Evolutionary conservation across 1,140 invertebrate genomes (phyloP), one percentile per base, ranked within the genome.

Genomic region (Lithobius niger): DNA sequence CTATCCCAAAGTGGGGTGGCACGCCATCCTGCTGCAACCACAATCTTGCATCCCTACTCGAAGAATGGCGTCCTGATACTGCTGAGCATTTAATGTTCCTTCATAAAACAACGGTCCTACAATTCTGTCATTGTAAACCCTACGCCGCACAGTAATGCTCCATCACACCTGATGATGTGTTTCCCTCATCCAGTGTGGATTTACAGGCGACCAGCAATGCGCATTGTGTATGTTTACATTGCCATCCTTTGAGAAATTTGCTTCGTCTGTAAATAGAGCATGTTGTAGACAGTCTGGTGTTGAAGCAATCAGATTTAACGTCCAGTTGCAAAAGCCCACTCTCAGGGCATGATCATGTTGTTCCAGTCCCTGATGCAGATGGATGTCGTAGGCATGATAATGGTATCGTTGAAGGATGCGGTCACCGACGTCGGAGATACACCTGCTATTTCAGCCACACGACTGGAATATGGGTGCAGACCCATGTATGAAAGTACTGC

Each of bases 221-320:
- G 64, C 55, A 55, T 72, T 73, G 50, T 71, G 69, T 16, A 66
- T 57, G 56, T 73, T 70, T 56, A 57, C 57, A 52, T 2, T 22
- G 26, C 22, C n/a, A 49, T 48, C 22, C 10, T 24, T 10, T 10
- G 10, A 10, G 19, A 48, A 48, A 10, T 21, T n/a, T 13, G 45
- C 45, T 24, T 48, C 45, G 19, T 48, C 45, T 24, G 45, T 13
- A 10, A 10, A 48, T 13, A 48, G 10, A 19, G 19, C 19, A 10
- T 13, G 45, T 10, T 18, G 10, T 10, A n/a, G 13, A 24, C 10
- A 48, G n/a, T n/a, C n/a, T n/a, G n/a, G n/a, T n/a, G 45, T 48
- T 48, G n/a, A 13, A 13, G 10, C 45, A n/a, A 13, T 19, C 10
- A 10, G 10, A 48, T 13, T 48, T 10, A 13, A 21, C 45, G 19